Conservation (phyloP, 2,113 vertebrate species). For the Colistium nudipinnis region DNA sequence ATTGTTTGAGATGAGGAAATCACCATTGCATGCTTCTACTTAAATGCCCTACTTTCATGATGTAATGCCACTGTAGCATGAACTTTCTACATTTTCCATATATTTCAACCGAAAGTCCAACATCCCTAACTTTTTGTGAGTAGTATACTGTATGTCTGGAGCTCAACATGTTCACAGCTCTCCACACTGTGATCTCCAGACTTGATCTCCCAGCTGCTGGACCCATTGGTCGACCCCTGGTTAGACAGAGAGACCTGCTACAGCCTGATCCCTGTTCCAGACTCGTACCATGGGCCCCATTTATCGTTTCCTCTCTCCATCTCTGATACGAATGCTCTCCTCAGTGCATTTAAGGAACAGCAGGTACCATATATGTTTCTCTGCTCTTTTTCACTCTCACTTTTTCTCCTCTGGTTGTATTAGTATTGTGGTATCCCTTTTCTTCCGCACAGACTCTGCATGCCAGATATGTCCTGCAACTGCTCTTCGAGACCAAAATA, state of each 20-base stretch:
- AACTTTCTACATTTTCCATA: no score
- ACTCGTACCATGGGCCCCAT: conserved; percentile 88
- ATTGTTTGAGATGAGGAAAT: no score
- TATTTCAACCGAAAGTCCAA: no score
- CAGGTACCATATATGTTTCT: conserved; percentile 76
- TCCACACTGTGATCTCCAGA: conserved; percentile 58
- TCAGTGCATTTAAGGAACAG: conserved; percentile 88
- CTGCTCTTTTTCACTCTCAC: background rate
- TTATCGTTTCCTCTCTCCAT: conserved; percentile 90
- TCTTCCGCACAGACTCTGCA: conserved; percentile 87
- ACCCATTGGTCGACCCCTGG: conserved; percentile 70
- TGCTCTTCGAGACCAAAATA: conserved; percentile 89
- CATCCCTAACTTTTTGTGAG: no score
- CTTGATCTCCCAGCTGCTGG: conserved; percentile 84
- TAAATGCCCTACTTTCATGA: no score
- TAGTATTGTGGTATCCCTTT: background rate
- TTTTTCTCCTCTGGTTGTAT: background rate
- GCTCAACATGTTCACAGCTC: background rate
- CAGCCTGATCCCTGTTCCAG: conserved; percentile 83
- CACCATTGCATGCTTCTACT: no score
- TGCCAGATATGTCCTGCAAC: conserved; percentile 88
- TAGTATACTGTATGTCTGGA: background rate
- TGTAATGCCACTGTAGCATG: no score
- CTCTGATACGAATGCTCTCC: conserved; percentile 84
- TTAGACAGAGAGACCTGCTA: conserved; percentile 72